These are phyloP conservation scores for Cheilosia scutellata DNA, from an alignment of 2,888 invertebrate species.

Conservation along the genomic window DNA sequence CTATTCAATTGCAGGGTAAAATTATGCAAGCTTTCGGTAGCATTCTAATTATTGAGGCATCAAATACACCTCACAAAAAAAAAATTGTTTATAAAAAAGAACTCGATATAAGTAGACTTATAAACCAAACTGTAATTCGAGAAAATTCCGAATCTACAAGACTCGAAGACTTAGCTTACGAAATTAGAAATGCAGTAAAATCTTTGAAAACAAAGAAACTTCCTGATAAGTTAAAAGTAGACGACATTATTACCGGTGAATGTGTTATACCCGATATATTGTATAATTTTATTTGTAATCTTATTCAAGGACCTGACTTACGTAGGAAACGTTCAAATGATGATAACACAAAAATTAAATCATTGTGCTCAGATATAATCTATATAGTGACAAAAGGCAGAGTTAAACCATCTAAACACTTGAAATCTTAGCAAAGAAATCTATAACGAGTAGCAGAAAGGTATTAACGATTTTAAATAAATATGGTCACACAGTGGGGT, in stretches of 20 bases:
- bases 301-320: constrained; percentile 37
- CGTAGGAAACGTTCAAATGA: constrained; percentile 31
- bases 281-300: constrained; percentile 23
- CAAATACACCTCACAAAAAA: constrained; percentile 33
- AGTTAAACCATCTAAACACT: no score
- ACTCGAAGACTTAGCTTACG: constrained; percentile 19
- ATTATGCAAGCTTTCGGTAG: constrained; percentile 24
- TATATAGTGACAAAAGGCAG: no score
- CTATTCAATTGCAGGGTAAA: constrained; percentile 26
- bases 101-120: constrained; percentile 27
- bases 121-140: constrained; percentile 22
- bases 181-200: constrained; percentile 24
- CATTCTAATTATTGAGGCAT: constrained; percentile 14
- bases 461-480: no score
- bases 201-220: constrained; percentile 20
- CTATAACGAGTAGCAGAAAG: no score
- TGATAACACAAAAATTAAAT: constrained; percentile 36
- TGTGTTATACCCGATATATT: constrained; percentile 35
- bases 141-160: constrained; percentile 26
- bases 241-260: constrained; percentile 31
- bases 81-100: constrained; percentile 35
- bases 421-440: no score
- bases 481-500: constrained; percentile 36
- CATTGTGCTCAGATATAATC: constrained; percentile 34
- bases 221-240: not conserved